A percentile compares a stretch with the other conserved stretches of the same genome.
These are phyloP conservation scores for Nycticebus coucang DNA, from an alignment of 2,113 vertebrate species.

Conservation along the genomic window DNA sequence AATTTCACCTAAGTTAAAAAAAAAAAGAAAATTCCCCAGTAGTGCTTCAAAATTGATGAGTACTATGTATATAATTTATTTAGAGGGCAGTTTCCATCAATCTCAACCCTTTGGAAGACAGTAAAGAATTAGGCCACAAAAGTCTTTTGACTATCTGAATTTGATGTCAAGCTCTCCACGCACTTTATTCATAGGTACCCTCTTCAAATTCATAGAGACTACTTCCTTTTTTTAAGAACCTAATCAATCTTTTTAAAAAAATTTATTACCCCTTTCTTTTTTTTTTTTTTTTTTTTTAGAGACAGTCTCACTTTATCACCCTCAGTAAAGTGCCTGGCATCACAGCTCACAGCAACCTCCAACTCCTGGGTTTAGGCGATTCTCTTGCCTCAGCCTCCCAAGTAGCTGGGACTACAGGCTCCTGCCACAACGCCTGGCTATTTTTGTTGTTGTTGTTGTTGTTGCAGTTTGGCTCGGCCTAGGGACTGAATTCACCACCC, in stretches of 20 bases:
- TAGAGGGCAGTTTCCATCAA: background rate
- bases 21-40: background rate
- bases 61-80: background rate
- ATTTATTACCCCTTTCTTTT: too few relatives aligned
- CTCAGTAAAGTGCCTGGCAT: too few relatives aligned
- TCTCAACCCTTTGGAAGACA: background rate
- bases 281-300: too few relatives aligned
- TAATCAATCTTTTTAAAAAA: background rate
- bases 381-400: too few relatives aligned
- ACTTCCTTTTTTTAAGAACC: background rate
- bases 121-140: background rate
- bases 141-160: background rate
- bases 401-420: too few relatives aligned
- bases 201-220: background rate
- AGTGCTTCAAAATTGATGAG: background rate
- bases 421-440: too few relatives aligned
- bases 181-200: background rate
- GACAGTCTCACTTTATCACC: too few relatives aligned
- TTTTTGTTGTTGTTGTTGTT: too few relatives aligned
- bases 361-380: too few relatives aligned
- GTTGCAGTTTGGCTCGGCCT: too few relatives aligned
- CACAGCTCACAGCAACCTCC: too few relatives aligned
- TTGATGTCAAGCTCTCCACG: background rate
- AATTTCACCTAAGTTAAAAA: background rate
- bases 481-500: too few relatives aligned